Evolutionary conservation across 2,888 invertebrate genomes (phyloP).

Genomic region (Amphipyra tragopoginis): DNA sequence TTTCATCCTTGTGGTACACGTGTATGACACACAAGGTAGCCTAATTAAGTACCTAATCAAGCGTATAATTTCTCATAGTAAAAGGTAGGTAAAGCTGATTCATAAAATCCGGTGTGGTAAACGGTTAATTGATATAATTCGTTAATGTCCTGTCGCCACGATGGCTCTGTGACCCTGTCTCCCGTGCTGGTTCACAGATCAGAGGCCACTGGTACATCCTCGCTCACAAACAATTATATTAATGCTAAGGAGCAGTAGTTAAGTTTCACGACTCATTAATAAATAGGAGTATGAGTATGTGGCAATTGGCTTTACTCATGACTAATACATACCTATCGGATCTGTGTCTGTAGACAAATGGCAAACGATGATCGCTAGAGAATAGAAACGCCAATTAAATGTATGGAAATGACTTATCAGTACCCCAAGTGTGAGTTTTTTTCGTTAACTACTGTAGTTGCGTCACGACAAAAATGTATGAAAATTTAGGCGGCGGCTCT

Average conservation of each 20-base stretch:
- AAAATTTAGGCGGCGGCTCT: no score
- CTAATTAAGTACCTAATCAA: neutral
- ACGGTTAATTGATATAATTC: constrained; percentile 75
- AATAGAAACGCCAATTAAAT: no score
- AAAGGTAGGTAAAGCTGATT: constrained; percentile 32
- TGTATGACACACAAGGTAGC: neutral
- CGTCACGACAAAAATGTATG: no score
- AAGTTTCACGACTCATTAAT: constrained; percentile 40
- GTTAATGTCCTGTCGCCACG: constrained; percentile 70
- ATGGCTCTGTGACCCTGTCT: constrained; percentile 68
- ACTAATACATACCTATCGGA: constrained; percentile 33
- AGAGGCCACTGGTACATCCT: constrained; percentile 76
- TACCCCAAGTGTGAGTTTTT: no score
- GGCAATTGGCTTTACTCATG: constrained; percentile 27
- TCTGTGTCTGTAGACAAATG: no score
- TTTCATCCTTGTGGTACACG: no score
- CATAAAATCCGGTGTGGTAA: constrained; percentile 58
- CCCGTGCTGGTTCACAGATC: constrained; percentile 69
- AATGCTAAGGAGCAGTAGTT: constrained; percentile 47
- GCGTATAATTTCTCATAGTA: neutral
- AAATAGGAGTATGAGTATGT: constrained; percentile 16
- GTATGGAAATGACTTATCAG: no score
- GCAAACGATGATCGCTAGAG: no score
- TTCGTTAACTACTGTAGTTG: no score
- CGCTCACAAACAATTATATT: constrained; percentile 74